Evolutionary conservation across 1,140 invertebrate genomes (phyloP).

Genomic region (Wasmannia auropunctata): DNA sequence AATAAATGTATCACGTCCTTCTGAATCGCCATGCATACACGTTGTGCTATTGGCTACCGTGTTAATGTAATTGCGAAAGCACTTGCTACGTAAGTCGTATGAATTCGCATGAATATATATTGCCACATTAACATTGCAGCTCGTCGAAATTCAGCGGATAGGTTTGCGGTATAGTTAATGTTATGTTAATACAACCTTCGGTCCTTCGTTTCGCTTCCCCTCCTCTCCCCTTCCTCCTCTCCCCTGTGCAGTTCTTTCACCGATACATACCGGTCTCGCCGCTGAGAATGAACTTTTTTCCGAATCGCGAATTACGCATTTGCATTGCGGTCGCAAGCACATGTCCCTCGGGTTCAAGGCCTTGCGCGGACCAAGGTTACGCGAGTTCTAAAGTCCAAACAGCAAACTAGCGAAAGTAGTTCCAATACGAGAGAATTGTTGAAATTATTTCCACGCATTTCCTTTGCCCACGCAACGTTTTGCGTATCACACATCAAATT

Average conservation of each 20-base stretch:
- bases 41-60: conserved; percentile 18
- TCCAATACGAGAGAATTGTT: conserved; percentile 40
- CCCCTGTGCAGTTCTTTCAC: conserved; percentile 24
- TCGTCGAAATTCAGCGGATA: conserved; percentile 43
- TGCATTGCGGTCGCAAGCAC: conserved; percentile 46
- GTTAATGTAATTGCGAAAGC: conserved; percentile 43
- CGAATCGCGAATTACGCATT: conserved; percentile 46
- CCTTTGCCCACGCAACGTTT: not conserved
- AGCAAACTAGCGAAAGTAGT: conserved; percentile 40
- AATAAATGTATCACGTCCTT: conserved; percentile 10
- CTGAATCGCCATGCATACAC: not conserved
- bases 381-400: conserved; percentile 43
- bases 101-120: conserved; percentile 62
- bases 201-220: conserved; percentile 9
- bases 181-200: conserved; percentile 57
- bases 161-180: conserved; percentile 44
- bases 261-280: conserved; percentile 7
- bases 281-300: conserved; percentile 50
- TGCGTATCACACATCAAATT: not conserved
- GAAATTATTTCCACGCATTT: conserved; percentile 49
- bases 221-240: too few species aligned
- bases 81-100: conserved; percentile 40
- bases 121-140: conserved; percentile 58
- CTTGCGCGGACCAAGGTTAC: conserved; percentile 59
- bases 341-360: conserved; percentile 61